Evolutionary conservation across 2,113 vertebrate genomes (phyloP), one percentile per base, ranked within the genome.

Genomic region (Carassius carassius): DNA sequence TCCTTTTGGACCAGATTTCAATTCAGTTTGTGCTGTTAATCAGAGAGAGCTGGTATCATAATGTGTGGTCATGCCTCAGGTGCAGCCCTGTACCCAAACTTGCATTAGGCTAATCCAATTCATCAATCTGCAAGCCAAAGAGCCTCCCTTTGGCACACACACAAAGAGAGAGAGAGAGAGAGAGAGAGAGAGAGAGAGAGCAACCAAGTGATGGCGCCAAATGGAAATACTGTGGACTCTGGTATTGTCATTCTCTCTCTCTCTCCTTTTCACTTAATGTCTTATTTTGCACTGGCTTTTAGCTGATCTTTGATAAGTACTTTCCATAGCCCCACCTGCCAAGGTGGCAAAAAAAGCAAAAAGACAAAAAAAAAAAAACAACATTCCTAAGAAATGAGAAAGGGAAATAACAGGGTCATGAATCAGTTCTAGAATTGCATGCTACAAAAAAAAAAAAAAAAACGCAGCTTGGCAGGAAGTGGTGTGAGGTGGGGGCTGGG

Each of bases 381-480:
- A 87, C 91, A 89, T 87, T 86, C 86, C 90, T 87, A 90, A 90
- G 62, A 88, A 90, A 92, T 86, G 44, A 58, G 81, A 70, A 19
- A 87, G 88, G 88, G 37, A 90, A 91, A 92, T 89, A 78, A 81
- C 60, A 44, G 23, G 41, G 81, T 72, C 73, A 90, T 91, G 86
- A 87, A 89, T 90, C 88, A 88, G 87, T 86, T 79, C 83, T 79
- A 76, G 80, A 90, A 89, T 89, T 84, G 88, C 79, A 84, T 75
- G 82, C 82, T 77, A 85, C 51, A 86, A 86, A 85, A 29, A 29
- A 29, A 29, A 37, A 37, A 37, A 37, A 37, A 37, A 37, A 84
- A 80, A 88, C 81, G 74, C 91, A 75, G 73, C 89, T 86, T 92
- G 87, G 90, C 92, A 92, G 93, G 91, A 93, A 91, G 91, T 93